These are phyloP conservation scores for Dynastes hyllus DNA, from an alignment of 2,888 invertebrate genomes.

Conservation along the genomic window DNA sequence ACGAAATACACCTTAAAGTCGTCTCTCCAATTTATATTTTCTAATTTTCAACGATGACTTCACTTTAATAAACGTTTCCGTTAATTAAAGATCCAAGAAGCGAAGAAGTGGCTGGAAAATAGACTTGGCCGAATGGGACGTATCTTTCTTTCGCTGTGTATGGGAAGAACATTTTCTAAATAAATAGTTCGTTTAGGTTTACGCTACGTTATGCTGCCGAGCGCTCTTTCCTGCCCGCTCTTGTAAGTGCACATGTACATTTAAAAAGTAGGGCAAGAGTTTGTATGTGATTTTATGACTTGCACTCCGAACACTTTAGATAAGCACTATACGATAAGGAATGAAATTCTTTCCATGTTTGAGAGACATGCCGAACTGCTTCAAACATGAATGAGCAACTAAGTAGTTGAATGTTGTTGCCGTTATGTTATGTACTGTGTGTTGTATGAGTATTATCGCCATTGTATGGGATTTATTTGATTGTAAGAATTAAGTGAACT, in stretches of 20 bases:
- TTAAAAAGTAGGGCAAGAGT: constrained; percentile 43
- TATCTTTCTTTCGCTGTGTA: constrained; percentile 10
- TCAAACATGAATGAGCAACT: constrained; percentile 18
- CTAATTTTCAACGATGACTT: constrained; percentile 2
- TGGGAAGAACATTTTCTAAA: constrained; percentile 27
- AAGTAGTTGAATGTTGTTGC: not conserved
- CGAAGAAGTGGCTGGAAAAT: constrained; percentile 10
- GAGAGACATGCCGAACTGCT: not conserved
- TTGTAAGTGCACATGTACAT: constrained; percentile 38
- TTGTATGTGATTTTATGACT: constrained; percentile 35
- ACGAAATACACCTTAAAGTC: too few species aligned
- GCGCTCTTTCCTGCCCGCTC: not conserved
- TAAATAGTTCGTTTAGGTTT: constrained; percentile 31
- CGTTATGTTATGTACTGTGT: not conserved
- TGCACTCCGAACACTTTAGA: constrained; percentile 30
- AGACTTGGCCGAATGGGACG: constrained; percentile 6
- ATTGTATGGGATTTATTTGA: not conserved
- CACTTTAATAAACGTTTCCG: constrained; percentile 6
- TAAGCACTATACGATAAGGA: constrained; percentile 35
- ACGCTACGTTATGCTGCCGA: constrained; percentile 24
- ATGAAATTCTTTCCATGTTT: constrained; percentile 27
- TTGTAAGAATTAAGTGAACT: too few species aligned
- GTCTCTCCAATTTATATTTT: not conserved
- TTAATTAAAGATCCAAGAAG: constrained; percentile 3
- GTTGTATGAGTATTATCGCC: not conserved